Evolutionary conservation across 2,113 vertebrate species (phyloP).

Genomic region (Rhabdornis inornatus): DNA sequence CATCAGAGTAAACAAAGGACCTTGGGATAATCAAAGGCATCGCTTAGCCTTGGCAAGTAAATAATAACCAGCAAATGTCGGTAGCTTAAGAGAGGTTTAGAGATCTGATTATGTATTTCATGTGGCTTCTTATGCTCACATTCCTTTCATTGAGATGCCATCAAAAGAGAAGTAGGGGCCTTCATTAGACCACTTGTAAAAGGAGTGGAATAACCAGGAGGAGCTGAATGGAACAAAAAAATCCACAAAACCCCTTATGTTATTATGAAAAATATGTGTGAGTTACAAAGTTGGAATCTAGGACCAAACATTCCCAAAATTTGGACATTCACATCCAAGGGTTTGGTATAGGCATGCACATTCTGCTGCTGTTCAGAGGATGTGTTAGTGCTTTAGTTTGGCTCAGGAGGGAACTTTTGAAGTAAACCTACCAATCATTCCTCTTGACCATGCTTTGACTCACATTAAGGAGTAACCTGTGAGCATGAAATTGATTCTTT

Average conservation of each 20-base stretch:
- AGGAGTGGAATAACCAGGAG: neutral
- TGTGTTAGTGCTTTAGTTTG: neutral
- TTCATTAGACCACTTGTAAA: neutral
- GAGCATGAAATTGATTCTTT: neutral
- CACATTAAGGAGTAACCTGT: neutral
- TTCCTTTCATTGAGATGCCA: neutral
- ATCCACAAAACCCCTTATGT: too few species aligned
- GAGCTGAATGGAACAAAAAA: neutral
- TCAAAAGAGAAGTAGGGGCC: neutral
- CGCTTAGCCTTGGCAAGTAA: neutral
- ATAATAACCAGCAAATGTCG: neutral
- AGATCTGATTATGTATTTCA: neutral
- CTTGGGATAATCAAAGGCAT: neutral
- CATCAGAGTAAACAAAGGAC: neutral
- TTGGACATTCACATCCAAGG: neutral
- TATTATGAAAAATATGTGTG: neutral
- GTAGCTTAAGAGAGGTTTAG: neutral
- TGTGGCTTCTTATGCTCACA: neutral
- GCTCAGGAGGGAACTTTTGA: neutral
- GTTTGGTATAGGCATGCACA: neutral
- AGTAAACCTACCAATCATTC: neutral
- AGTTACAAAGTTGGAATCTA: neutral
- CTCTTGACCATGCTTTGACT: neutral
- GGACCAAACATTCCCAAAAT: neutral
- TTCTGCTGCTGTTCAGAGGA: neutral